Evolutionary conservation across 2,888 invertebrate species (phyloP).

Genomic region (Coelogynopora nodosa): DNA sequence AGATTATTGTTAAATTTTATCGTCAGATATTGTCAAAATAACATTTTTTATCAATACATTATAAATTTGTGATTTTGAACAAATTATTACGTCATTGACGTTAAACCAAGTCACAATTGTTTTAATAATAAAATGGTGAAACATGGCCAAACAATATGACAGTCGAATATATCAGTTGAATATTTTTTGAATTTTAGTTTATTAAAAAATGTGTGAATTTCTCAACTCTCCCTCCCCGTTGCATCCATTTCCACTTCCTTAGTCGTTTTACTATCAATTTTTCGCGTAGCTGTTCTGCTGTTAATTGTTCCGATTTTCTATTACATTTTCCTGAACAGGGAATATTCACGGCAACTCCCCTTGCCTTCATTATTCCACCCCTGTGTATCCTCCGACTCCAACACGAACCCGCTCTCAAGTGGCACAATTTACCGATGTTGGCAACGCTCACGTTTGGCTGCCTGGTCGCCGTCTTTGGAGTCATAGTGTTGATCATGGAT

Average conservation of each 20-base stretch:
- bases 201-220: background rate
- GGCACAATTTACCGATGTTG: constrained; percentile 71
- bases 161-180: too few species aligned
- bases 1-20: too few species aligned
- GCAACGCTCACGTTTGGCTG: constrained; percentile 71
- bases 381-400: constrained; percentile 73
- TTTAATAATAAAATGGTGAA: too few species aligned
- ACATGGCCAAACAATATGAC: too few species aligned
- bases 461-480: constrained; percentile 67
- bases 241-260: background rate
- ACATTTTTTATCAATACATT: too few species aligned
- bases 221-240: background rate
- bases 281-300: background rate
- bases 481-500: constrained; percentile 66
- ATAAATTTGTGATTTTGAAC: too few species aligned
- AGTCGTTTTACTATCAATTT: background rate
- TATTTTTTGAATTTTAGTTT: too few species aligned
- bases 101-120: too few species aligned
- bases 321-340: constrained; percentile 66
- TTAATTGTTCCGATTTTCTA: background rate
- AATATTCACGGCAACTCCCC: constrained; percentile 74
- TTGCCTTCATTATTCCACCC: constrained; percentile 78
- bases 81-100: too few species aligned
- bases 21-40: too few species aligned
- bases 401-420: constrained; percentile 68